Base-by-base conservation (phyloP, 2,888 invertebrate species). In the Dynastes hyllus region DNA sequence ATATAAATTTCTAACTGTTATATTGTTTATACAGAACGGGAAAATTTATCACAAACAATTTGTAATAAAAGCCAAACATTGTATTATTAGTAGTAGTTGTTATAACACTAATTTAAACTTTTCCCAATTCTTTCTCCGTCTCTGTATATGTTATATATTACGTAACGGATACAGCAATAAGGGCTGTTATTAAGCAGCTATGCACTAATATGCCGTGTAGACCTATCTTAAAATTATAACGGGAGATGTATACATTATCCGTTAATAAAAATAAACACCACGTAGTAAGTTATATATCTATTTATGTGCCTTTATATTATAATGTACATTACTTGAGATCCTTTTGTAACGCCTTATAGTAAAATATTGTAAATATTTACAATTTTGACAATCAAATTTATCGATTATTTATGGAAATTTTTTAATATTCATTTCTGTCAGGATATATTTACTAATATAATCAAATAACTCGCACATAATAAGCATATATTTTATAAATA, bases 181-280 rank as follows among this genome's bases (percentile, higher is more conserved):
- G 78, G 78, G 78, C 55, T 78, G 78, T 78, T 78, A 78, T 78
- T 78, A 78, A 78, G 65, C 78, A 78, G 78, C 65, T 53, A 73
- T 77, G 77, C 77, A 77, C 69, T 67, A 77, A 69, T 67, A 69
- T 29, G 66, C 77, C 69, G 77, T 55, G 61, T 67, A 58, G 69
- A 55, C 77, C 77, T 51, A 77, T 69, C 69, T 77, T 77, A 77
- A 66, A 77, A 77, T 67, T 77, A 77, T 77, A 67, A 77, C 69
- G 67, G 65, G 78, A 78, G 69, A 78, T 78, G 78, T 78, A 65
- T 78, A 78, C 71, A 78, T 78, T 73, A 77, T 58, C 51, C 78
- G 78, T 70, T 71, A 78, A 71, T 78, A 73, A 78, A 78, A 78
- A 78, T 78, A 78, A 78, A 78, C 71, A 78, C 61, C 40, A 53